These are phyloP conservation scores for Gobio gobio DNA, from an alignment of 2,113 vertebrate species.

Conservation along the genomic window DNA sequence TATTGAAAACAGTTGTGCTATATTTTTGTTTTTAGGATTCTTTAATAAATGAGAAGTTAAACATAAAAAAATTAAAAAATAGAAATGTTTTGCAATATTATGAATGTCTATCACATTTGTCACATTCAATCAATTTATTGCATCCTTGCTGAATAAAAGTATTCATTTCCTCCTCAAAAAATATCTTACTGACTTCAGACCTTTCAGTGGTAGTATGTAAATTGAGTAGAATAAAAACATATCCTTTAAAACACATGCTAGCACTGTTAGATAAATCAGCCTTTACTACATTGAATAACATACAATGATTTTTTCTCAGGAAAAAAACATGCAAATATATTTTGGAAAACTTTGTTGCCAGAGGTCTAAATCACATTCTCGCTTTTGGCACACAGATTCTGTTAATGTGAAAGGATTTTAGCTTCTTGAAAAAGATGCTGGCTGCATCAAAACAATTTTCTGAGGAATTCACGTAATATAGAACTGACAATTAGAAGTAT, in stretches of 20 bases:
- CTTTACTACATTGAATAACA: background rate
- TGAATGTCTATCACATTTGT: background rate
- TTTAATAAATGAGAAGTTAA: no score
- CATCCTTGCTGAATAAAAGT: background rate
- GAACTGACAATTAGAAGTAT: conserved; percentile 43
- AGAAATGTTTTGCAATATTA: background rate
- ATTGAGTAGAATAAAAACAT: background rate
- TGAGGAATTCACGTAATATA: conserved; percentile 23
- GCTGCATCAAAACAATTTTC: conserved; percentile 18
- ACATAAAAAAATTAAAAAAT: no score
- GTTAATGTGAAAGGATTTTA: conserved; percentile 17
- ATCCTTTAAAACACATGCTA: background rate
- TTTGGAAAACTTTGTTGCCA: background rate
- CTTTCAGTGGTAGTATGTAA: background rate
- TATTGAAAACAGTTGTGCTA: no score
- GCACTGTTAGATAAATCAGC: background rate
- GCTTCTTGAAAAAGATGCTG: conserved; percentile 22
- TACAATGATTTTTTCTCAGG: background rate
- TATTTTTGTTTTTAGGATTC: no score
- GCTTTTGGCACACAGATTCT: background rate
- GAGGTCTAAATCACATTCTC: conserved; percentile 14
- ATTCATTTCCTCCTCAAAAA: background rate
- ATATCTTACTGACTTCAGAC: background rate
- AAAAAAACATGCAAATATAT: conserved; percentile 1
- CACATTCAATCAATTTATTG: background rate